Evolutionary conservation across 2,888 invertebrate species (phyloP).

Genomic region (Polydrusus pterygomalis): DNA sequence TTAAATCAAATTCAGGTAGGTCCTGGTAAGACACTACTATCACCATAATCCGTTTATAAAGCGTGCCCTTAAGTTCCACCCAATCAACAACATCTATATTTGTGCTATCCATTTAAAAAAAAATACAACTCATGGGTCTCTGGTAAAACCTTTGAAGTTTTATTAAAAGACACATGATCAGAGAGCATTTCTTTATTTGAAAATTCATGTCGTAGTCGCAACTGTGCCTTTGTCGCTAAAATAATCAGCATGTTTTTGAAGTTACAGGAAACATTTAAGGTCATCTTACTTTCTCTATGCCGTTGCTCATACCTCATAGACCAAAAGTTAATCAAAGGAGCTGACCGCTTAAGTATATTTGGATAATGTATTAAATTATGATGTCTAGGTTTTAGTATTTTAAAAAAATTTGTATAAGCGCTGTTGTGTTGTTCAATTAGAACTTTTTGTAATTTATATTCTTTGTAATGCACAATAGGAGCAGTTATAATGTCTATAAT

Average conservation of each 20-base stretch:
- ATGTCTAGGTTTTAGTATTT: conserved; percentile 49
- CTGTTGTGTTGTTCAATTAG: conserved; percentile 47
- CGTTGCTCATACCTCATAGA: conserved; percentile 48
- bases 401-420: conserved; percentile 26
- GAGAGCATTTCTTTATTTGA: too few relatives aligned
- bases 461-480: neutral
- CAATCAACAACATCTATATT: too few relatives aligned
- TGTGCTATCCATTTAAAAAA: too few relatives aligned
- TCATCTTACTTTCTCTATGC: conserved; percentile 38
- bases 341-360: conserved; percentile 33
- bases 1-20: too few relatives aligned
- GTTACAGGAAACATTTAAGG: conserved; percentile 27
- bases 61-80: too few relatives aligned
- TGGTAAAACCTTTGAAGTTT: too few relatives aligned
- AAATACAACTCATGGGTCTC: too few relatives aligned
- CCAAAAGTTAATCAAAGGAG: conserved; percentile 46
- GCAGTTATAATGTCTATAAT: conserved; percentile 25
- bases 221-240: conserved; percentile 23
- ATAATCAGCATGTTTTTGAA: conserved; percentile 27
- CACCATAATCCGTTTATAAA: too few relatives aligned
- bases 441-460: conserved; percentile 7
- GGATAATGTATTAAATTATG: conserved; percentile 54
- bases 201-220: too few relatives aligned
- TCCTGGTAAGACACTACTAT: too few relatives aligned
- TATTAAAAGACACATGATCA: too few relatives aligned